These are phyloP conservation scores for Drosophila peninsularis DNA, from an alignment of 2,888 invertebrate species.

Conservation along the genomic window DNA sequence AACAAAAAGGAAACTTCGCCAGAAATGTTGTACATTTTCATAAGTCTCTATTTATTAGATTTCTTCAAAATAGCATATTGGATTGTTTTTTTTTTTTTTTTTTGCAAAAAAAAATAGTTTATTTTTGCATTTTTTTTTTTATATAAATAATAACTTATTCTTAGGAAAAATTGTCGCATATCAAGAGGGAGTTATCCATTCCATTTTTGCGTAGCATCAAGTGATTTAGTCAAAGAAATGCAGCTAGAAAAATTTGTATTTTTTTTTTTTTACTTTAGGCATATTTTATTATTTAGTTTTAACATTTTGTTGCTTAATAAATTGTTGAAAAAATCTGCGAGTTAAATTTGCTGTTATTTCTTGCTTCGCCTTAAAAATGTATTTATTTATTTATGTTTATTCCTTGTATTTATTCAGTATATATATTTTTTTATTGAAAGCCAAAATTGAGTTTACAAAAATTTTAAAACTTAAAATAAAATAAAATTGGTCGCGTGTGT, in stretches of 20 bases:
- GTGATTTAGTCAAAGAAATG: slow-evolving; percentile 53
- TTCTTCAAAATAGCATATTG: slow-evolving; percentile 62
- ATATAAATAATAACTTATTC: slow-evolving; percentile 45
- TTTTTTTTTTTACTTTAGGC: slow-evolving; percentile 30
- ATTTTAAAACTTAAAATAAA: slow-evolving; percentile 12
- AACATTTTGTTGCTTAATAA: slow-evolving; percentile 34
- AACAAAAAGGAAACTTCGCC: background rate
- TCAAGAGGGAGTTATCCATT: slow-evolving; percentile 10
- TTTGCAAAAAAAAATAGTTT: slow-evolving; percentile 39
- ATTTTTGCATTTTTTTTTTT: slow-evolving; percentile 9
- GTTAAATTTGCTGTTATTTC: slow-evolving; percentile 11
- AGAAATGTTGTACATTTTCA: slow-evolving; percentile 43
- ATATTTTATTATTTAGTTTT: slow-evolving; percentile 22
- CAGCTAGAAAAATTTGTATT: slow-evolving; percentile 39
- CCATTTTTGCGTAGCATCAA: slow-evolving; percentile 27
- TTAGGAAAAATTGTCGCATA: slow-evolving; percentile 35
- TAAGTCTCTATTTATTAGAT: slow-evolving; percentile 58
- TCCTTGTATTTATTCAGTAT: slow-evolving; percentile 5
- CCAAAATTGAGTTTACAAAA: slow-evolving; percentile 30
- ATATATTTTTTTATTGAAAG: slow-evolving; percentile 30
- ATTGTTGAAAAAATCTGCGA: slow-evolving; percentile 35
- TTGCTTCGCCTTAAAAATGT: slow-evolving; percentile 17
- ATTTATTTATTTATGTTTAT: slow-evolving; percentile 11
- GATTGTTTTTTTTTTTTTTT: slow-evolving; percentile 20
- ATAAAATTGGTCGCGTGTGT: slow-evolving; percentile 8